phyloP scores from a whole-genome alignment of 92 coral and sea anemone species.

The Montipora capitata region DNA sequence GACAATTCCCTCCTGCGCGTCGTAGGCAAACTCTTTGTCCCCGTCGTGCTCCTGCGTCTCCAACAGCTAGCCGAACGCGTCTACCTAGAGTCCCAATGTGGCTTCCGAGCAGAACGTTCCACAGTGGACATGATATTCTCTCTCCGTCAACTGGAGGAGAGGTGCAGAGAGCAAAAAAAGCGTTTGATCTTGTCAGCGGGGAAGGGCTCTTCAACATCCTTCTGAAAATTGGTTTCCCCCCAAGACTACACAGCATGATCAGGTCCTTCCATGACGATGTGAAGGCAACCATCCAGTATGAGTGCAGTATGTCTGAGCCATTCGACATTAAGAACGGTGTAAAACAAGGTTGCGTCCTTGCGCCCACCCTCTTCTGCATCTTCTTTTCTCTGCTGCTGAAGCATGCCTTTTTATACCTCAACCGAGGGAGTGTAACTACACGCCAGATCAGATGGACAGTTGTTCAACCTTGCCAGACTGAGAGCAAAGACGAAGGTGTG shows the following conservation, averaged over 20 bases:
- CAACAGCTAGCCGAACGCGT: too few species aligned
- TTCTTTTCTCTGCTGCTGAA: slow-evolving; percentile 38
- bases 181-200: background rate
- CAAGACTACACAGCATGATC: background rate
- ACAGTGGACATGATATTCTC: slow-evolving; percentile 51
- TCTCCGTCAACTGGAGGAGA: slow-evolving; percentile 61
- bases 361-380: slow-evolving; percentile 19
- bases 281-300: background rate
- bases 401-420: slow-evolving; percentile 10
- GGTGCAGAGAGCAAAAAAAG: slow-evolving; percentile 42
- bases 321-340: background rate
- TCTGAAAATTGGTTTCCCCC: background rate
- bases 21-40: too few species aligned
- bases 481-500: slow-evolving; percentile 56
- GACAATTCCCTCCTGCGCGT: too few species aligned
- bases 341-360: background rate
- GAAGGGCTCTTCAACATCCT: background rate
- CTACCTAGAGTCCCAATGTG: background rate
- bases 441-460: slow-evolving; percentile 31
- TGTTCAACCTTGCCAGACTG: slow-evolving; percentile 20
- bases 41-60: too few species aligned
- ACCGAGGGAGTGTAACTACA: slow-evolving; percentile 41
- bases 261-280: background rate
- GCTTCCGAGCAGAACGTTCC: slow-evolving; percentile 47
- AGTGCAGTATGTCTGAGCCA: background rate